A percentile compares a stretch with the other conserved stretches of the same genome.
Evolutionary conservation across 1,140 invertebrate genomes (phyloP).

Genomic region (Drosophila pectinifera): DNA sequence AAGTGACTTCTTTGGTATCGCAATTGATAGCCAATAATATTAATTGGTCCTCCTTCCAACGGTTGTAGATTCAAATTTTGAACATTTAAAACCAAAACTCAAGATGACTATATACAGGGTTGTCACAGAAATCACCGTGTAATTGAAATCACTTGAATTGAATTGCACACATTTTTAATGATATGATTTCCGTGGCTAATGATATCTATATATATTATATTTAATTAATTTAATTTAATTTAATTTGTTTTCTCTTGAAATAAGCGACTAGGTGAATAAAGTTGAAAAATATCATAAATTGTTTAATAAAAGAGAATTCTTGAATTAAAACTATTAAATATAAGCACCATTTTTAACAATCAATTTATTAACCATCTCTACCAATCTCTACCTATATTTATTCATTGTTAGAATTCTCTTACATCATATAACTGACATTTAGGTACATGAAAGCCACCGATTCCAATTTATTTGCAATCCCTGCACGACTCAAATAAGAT

Average conservation of each 20-base stretch:
- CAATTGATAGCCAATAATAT: constrained; percentile 1
- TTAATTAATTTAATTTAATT: too few relatives aligned
- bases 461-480: constrained; percentile 26
- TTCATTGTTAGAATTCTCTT: background rate
- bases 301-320: too few relatives aligned
- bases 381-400: background rate
- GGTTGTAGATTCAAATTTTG: background rate
- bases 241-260: too few relatives aligned
- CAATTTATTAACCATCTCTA: too few relatives aligned
- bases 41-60: background rate
- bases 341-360: too few relatives aligned
- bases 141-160: background rate
- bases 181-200: too few relatives aligned
- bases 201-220: too few relatives aligned
- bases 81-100: background rate
- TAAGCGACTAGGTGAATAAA: too few relatives aligned
- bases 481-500: constrained; percentile 28
- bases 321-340: too few relatives aligned
- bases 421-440: background rate
- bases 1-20: background rate
- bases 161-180: too few relatives aligned
- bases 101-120: background rate
- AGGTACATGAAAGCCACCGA: background rate
- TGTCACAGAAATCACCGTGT: background rate
- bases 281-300: too few relatives aligned